phyloP scores from a whole-genome alignment of 2,797 vertebrate species.

The Sardinella longiceps region DNA sequence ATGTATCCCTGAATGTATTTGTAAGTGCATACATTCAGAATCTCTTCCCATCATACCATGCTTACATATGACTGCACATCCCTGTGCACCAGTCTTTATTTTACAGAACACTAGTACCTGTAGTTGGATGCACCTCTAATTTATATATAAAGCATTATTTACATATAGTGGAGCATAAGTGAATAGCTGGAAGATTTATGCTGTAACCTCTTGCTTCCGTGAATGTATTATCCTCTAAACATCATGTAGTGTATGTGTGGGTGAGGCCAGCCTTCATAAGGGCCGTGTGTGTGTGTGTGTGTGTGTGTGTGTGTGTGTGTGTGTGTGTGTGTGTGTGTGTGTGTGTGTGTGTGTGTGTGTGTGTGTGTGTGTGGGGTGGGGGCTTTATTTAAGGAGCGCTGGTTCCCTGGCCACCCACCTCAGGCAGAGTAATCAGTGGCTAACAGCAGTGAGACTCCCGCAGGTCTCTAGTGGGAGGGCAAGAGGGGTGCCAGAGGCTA shows the following conservation, averaged over 20 bases:
- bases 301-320: too few species aligned
- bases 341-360: conserved; percentile 44
- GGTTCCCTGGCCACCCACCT: conserved; percentile 52
- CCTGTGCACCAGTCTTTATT: background rate
- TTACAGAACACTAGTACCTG: too few species aligned
- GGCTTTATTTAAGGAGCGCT: conserved; percentile 63
- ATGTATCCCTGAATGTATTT: background rate
- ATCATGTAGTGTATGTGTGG: conserved; percentile 21
- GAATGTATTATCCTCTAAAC: conserved; percentile 26
- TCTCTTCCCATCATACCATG: background rate
- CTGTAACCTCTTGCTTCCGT: background rate
- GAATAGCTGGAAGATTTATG: background rate
- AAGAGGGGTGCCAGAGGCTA: conserved; percentile 65
- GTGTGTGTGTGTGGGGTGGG: conserved; percentile 49
- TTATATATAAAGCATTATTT: background rate
- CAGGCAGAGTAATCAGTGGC: conserved; percentile 63
- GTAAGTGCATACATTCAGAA: background rate
- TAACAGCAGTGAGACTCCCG: conserved; percentile 1
- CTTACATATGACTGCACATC: background rate
- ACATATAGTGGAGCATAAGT: background rate
- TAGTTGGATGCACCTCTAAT: background rate
- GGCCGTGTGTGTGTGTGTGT: conserved; percentile 46
- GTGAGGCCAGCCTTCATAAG: conserved; percentile 19
- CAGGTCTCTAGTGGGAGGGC: conserved; percentile 35
- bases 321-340: too few species aligned